Evolutionary conservation across 1,140 invertebrate genomes (phyloP), one percentile per base, ranked within the genome.

Genomic region (Calephelis nemesis): DNA sequence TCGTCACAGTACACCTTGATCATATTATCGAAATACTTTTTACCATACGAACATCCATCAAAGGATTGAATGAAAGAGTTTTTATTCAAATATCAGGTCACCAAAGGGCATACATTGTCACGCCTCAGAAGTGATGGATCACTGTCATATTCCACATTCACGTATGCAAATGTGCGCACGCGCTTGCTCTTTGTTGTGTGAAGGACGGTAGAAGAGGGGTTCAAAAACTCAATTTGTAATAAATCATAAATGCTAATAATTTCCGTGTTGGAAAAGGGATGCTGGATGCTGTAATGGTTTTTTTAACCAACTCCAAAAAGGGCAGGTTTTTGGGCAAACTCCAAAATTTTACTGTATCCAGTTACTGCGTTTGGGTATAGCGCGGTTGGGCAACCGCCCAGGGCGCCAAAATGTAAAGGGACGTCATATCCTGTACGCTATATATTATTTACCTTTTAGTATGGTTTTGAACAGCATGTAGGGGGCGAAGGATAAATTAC

Each of bases 131-230:
- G 70, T 88, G 85, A 89, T 83, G 81, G 82, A 89, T 88, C 68
- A 79, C 78, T 87, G 85, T 84, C 82, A 87, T 80, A 86, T 83
- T 79, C 82, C 76, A 82, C 78, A 74, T 79, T 77, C 71, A 69
- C 63, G 77, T 77, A 89, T 89, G 84, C 80, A 82, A 87, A 89
- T 88, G 65, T 74, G 71, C 79, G 78, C 76, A 74, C 67, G 15
- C 40, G 72, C 75, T 69, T 75, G 73, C 67, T 72, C 73, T 77
- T 77, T 79, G 76, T 76, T 74, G 73, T 71, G 68, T 76, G 70
- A 75, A 76, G 71, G 72, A 63, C 15, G 49, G 42, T n/a, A 52
- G 40, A 45, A 13, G 6, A 19, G 42, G 47, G 39, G 39, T 47
- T 47, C 58, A 7, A 52, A n/a, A 8, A 52, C 7, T 1, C 11